phyloP scores from a whole-genome alignment of 1,140 invertebrate genomes.

The Holcopasites calliopsidis region DNA sequence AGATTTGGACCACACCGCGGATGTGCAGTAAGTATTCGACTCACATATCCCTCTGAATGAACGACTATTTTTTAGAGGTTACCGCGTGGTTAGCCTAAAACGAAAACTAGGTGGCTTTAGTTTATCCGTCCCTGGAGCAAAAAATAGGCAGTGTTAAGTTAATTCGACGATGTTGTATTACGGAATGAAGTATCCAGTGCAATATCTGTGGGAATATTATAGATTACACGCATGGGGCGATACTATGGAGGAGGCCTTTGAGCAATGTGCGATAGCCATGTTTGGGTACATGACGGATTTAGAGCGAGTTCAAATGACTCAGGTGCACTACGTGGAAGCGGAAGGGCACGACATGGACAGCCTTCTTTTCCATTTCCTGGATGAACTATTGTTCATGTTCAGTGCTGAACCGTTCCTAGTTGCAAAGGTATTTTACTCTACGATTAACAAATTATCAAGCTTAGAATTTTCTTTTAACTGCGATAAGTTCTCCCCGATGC shows the following conservation, averaged over 20 bases:
- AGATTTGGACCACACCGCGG: conserved; percentile 98
- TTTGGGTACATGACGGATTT: conserved; percentile 98
- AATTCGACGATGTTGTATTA: neutral
- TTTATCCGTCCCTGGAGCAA: neutral
- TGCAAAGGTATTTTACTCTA: conserved; percentile 81
- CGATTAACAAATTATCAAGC: neutral
- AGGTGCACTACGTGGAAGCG: conserved; percentile 90
- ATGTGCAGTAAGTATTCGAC: conserved; percentile 93
- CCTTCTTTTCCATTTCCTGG: conserved; percentile 96
- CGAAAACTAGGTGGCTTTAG: neutral
- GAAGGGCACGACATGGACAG: conserved; percentile 92
- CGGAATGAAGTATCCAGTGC: neutral
- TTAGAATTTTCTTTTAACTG: neutral
- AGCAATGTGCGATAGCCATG: conserved; percentile 97
- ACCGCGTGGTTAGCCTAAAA: conserved; percentile 67
- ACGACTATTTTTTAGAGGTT: conserved; percentile 56
- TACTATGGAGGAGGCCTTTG: conserved; percentile 93
- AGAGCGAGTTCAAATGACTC: conserved; percentile 89
- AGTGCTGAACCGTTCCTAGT: conserved; percentile 93
- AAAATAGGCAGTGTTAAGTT: neutral
- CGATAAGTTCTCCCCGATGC: too few species aligned
- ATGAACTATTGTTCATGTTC: conserved; percentile 97
- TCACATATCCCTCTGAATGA: neutral
- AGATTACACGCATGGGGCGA: conserved; percentile 96
- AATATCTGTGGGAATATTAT: conserved; percentile 9